A percentile compares a stretch with the other conserved stretches of the same genome.
Conservation (phyloP, 2,888 invertebrate species). For the Smittia sp. region DNA sequence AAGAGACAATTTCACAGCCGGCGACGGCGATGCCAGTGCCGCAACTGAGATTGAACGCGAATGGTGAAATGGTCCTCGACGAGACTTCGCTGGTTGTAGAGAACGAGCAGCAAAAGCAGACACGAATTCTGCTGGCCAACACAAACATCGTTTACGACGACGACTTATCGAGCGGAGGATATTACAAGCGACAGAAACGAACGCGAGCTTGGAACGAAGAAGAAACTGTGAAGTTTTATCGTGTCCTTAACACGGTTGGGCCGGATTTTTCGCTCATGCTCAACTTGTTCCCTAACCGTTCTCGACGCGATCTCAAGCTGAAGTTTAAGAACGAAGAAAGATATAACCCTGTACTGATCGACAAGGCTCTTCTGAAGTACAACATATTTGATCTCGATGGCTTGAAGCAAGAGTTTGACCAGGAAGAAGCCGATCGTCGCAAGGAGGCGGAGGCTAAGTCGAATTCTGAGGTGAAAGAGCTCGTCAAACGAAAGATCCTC, state of each 20-base stretch:
- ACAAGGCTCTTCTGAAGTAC: conserved; percentile 70
- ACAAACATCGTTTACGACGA: conserved; percentile 66
- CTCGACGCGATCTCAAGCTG: conserved; percentile 77
- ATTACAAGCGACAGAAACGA: conserved; percentile 65
- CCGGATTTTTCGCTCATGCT: conserved; percentile 92
- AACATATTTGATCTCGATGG: conserved; percentile 66
- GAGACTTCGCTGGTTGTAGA: conserved; percentile 81
- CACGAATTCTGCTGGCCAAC: conserved; percentile 63
- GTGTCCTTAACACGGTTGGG: conserved; percentile 82
- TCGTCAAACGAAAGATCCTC: conserved; percentile 32
- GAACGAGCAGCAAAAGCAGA: conserved; percentile 63
- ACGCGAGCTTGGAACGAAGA: conserved; percentile 71
- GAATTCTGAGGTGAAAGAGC: conserved; percentile 32
- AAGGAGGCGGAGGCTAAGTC: conserved; percentile 26
- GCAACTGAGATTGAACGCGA: conserved; percentile 80
- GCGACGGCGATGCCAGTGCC: conserved; percentile 53
- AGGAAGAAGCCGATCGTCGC: conserved; percentile 49
- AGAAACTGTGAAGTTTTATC: conserved; percentile 89
- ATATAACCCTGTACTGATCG: conserved; percentile 67
- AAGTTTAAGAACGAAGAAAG: conserved; percentile 93
- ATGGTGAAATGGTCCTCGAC: conserved; percentile 81
- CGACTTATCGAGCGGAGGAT: conserved; percentile 56
- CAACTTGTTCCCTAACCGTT: conserved; percentile 74
- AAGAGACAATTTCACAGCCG: conserved; percentile 42
- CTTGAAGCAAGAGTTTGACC: conserved; percentile 58